These are phyloP conservation scores for Mastomys natalensis DNA, from an alignment of 2,113 vertebrate genomes.

Conservation along the genomic window DNA sequence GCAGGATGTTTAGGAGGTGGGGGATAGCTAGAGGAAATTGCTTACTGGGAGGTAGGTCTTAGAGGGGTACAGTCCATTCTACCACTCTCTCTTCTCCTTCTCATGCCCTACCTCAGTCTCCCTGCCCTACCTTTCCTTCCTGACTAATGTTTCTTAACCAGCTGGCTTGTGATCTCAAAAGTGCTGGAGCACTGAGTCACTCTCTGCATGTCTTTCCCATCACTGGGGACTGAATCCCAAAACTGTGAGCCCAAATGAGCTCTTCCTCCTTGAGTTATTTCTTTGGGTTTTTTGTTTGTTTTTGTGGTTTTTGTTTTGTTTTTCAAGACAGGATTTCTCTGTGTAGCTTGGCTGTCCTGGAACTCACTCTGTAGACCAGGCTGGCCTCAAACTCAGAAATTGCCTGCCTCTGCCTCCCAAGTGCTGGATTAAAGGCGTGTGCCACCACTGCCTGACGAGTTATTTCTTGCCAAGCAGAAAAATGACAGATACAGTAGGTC, in stretches of 20 bases:
- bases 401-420: too few species aligned
- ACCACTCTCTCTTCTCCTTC: too few species aligned
- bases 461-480: background rate
- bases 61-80: background rate
- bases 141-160: background rate
- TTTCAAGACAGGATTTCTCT: too few species aligned
- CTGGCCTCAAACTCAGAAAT: too few species aligned
- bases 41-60: background rate
- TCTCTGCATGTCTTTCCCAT: background rate
- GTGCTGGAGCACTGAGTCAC: background rate
- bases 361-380: too few species aligned
- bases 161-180: background rate
- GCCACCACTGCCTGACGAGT: too few species aligned
- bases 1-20: background rate
- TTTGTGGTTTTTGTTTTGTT: too few species aligned
- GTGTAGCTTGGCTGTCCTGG: too few species aligned
- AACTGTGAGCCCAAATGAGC: background rate
- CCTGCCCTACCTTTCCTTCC: background rate
- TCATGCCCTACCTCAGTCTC: too few species aligned
- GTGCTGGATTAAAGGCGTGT: too few species aligned
- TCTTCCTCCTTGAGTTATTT: background rate
- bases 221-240: background rate
- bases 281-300: background rate
- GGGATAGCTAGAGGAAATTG: too few species aligned
- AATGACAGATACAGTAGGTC: background rate